Evolutionary conservation across 2,113 vertebrate species (phyloP), one percentile per base, ranked within the genome.

Genomic region (Apaloderma vittatum): DNA sequence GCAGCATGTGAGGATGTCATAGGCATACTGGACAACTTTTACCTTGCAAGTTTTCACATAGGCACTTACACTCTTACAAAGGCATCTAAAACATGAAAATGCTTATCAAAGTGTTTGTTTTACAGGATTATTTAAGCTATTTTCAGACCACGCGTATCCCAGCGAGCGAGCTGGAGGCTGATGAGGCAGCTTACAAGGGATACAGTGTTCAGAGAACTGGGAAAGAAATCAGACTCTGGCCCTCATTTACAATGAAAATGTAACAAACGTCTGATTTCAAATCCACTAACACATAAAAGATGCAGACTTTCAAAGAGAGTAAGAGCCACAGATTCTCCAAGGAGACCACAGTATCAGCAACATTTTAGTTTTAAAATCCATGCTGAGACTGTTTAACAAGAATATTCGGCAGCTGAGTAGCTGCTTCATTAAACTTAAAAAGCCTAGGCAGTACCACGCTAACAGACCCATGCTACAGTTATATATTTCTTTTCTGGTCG

Each of bases 391-490:
- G 90, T 97, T 97, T 96, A 96, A 88, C 57, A 49, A 85, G 90
- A 93, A 67, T 46, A 63, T 88, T 94, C 83, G 91, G 91, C 55
- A 45, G 86, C 87, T 93, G 89, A 97, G 74, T 92, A 94, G 95
- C 95, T 96, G 96, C 97, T 97, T 98, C 97, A 97, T 98, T 98
- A 97, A 97, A 93, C 93, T 95, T 93, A 96, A 97, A 97, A 97
- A 97, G 97, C 95, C 20, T 8, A 32, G 54, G 93, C 94, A 77
- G 75, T 82, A 88, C 94, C 86, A 62, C 86, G 95, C 95, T 96
- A 95, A 94, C 51, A 96, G 94, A 97, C 55, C 58, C 86, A 94
- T 15, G 24, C 85, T 94, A 75, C 92, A 94, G 81, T 93, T 95
- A 96, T 37, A 24, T 70, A 77, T 94, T 96, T 97, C 73, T 97